Evolutionary conservation across 1,140 invertebrate species (phyloP), one percentile per base, ranked within the genome.

Genomic region (Chelonus insularis): DNA sequence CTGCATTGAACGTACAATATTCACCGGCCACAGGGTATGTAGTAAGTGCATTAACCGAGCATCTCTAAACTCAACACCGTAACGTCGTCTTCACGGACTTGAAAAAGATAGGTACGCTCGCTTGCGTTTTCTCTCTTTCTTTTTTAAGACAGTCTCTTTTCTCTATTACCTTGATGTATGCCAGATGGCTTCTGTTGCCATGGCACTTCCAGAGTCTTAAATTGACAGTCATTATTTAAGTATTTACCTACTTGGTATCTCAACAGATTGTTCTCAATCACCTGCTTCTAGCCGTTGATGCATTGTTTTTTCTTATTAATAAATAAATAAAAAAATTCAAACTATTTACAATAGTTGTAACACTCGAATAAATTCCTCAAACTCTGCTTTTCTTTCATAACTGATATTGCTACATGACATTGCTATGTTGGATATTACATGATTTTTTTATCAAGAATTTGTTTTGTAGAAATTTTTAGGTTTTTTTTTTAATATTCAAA

Each of bases 21-120:
- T 66, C 64, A 66, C 64, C 57, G 61, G 57, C 54, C 60, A 63
- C 62, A 68, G 68, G 70, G 64, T 69, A 70, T 73, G 73, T 73
- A 77, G 75, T n/a, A n/a, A n/a, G 75, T 77, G 75, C 75, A 77
- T 77, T 75, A 76, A 77, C 74, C 74, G 75, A 72, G 75, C 74
- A 77, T 75, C 73, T 75, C 73, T 69, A 64, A 60, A 50, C 57
- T 59, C 74, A 71, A 64, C 68, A 77, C 71, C 73, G 73, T 76
- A 75, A 77, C 74, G 72, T 64, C 74, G 72, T 64, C 52, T 59
- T 41, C 25, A 62, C 60, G 65, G 64, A 57, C 66, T 65, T 67
- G 69, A 54, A 64, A 65, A 64, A 51, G 65, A 65, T 36, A 48
- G 54, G 52, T 48, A 55, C 62, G 57, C 45, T 60, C 36, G 36